Conservation (phyloP, 1,140 invertebrate species). For the Physella acuta region DNA sequence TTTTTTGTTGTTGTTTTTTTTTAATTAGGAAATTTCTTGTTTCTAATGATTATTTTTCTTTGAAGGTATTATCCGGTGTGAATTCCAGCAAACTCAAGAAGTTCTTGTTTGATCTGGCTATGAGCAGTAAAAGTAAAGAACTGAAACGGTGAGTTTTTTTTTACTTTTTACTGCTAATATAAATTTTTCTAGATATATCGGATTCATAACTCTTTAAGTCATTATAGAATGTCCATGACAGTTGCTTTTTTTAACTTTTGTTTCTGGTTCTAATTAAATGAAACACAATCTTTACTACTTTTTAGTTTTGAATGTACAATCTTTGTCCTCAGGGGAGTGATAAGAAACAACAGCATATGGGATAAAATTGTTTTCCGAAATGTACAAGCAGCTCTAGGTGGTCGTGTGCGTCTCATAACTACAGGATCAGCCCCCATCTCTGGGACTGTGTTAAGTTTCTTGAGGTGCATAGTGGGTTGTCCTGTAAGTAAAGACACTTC, state of each 20-base stretch:
- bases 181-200: no score
- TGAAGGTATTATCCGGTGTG: conserved; percentile 47
- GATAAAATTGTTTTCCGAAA: conserved; percentile 86
- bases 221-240: not conserved
- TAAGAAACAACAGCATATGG: conserved; percentile 57
- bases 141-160: conserved; percentile 44
- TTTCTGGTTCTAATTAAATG: not conserved
- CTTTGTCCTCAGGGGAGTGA: conserved; percentile 41
- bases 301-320: no score
- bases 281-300: no score
- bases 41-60: not conserved
- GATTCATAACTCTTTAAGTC: no score
- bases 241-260: no score
- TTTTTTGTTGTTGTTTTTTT: not conserved
- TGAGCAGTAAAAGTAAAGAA: conserved; percentile 47
- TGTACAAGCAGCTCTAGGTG: conserved; percentile 86
- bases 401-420: conserved; percentile 85
- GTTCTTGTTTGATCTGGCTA: conserved; percentile 47
- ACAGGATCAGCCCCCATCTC: conserved; percentile 92
- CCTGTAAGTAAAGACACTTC: conserved; percentile 72
- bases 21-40: not conserved
- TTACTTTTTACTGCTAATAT: no score
- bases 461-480: conserved; percentile 89
- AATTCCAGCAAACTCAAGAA: conserved; percentile 46
- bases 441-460: conserved; percentile 89